Percentiles rank a stretch among this genome's conserved stretches.
These are phyloP conservation scores for Ephialtes manifestator DNA, from an alignment of 2,888 invertebrate genomes.

Conservation along the genomic window DNA sequence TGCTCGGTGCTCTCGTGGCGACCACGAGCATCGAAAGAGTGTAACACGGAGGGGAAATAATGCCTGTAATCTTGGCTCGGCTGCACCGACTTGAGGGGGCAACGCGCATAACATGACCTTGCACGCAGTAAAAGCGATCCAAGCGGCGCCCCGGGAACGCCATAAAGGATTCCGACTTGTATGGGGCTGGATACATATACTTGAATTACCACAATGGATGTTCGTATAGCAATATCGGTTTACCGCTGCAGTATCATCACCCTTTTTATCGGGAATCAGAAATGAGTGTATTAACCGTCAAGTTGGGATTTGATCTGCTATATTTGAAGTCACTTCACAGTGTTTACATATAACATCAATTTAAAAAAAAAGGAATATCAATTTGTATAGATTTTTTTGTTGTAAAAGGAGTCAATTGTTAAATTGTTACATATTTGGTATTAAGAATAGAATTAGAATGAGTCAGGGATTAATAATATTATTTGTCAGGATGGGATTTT, in stretches of 20 bases:
- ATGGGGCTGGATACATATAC: constrained; percentile 20
- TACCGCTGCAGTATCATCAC: constrained; percentile 1
- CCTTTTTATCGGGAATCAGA: constrained; percentile 22
- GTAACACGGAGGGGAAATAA: constrained; percentile 73
- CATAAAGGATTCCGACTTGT: constrained; percentile 41
- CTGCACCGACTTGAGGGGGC: constrained; percentile 63
- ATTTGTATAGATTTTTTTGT: no score
- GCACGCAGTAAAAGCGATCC: constrained; percentile 62
- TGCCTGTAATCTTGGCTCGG: constrained; percentile 70
- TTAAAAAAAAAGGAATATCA: neutral
- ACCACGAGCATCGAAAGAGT: constrained; percentile 52
- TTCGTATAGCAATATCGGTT: neutral
- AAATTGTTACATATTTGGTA: no score
- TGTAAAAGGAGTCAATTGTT: no score
- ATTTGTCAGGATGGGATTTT: no score
- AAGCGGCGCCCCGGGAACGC: constrained; percentile 53
- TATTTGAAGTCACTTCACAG: neutral
- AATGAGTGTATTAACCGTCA: constrained; percentile 30
- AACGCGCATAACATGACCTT: constrained; percentile 69
- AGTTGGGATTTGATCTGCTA: neutral
- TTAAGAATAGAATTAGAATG: no score
- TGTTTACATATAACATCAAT: neutral
- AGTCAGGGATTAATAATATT: no score
- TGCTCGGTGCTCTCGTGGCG: neutral
- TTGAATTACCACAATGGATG: neutral